phyloP scores from a whole-genome alignment of 1,140 invertebrate genomes.

The Drosophila aff. region DNA sequence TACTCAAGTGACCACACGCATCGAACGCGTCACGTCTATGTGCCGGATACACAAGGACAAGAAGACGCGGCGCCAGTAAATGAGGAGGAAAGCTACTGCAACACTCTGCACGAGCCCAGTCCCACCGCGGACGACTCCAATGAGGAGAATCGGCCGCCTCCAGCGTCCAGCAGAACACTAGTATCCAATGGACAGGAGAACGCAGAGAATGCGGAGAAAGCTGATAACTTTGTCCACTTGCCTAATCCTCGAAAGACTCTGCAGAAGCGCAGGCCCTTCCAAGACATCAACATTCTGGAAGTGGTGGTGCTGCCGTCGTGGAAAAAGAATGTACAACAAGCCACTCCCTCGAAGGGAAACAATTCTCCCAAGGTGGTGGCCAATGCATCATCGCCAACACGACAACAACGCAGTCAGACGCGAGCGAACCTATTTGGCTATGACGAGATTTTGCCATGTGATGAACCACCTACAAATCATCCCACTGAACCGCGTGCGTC shows the following conservation, averaged over 20 bases:
- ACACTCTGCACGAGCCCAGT: not conserved
- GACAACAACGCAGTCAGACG: constrained; percentile 23
- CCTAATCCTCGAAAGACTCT: constrained; percentile 67
- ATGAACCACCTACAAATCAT: not conserved
- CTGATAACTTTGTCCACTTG: constrained; percentile 64
- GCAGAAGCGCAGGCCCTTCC: constrained; percentile 62
- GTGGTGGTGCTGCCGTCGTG: constrained; percentile 68
- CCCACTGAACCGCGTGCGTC: not conserved
- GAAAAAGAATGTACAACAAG: constrained; percentile 55
- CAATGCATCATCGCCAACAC: not conserved
- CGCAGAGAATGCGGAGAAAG: constrained; percentile 38
- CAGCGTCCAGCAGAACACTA: not conserved
- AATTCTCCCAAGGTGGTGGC: not conserved
- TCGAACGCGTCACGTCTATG: constrained; percentile 43
- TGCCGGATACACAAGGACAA: constrained; percentile 38
- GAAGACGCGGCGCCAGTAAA: not conserved
- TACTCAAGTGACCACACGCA: constrained; percentile 75
- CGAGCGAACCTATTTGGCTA: constrained; percentile 44
- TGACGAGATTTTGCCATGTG: constrained; percentile 30
- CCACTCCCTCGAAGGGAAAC: constrained; percentile 31
- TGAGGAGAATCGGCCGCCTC: constrained; percentile 68
- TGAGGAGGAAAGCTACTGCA: constrained; percentile 7
- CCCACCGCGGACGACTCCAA: constrained; percentile 66
- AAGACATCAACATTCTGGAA: constrained; percentile 76
- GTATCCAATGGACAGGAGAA: constrained; percentile 34